Evolutionary conservation across 2,113 vertebrate species (phyloP).

Genomic region (Toxotes chatareus): DNA sequence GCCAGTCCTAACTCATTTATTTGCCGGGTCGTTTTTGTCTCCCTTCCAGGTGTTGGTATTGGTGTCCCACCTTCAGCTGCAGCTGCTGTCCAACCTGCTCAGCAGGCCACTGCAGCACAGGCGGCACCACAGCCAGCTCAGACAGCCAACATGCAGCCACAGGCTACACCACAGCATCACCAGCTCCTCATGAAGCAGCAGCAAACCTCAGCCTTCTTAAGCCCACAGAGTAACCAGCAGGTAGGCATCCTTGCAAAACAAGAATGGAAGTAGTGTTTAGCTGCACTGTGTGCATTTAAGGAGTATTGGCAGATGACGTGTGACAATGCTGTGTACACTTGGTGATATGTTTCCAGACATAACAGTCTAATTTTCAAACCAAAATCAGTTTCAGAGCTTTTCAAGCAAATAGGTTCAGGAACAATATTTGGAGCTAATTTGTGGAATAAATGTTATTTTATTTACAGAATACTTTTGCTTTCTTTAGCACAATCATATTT

Average conservation of each 20-base stretch:
- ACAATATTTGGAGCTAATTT: neutral
- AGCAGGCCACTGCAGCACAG: constrained; percentile 79
- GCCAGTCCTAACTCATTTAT: neutral
- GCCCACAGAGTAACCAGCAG: constrained; percentile 86
- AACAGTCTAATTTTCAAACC: neutral
- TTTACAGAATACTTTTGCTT: neutral
- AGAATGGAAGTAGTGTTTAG: neutral
- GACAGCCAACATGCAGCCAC: constrained; percentile 80
- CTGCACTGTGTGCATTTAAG: neutral
- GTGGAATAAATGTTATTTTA: neutral
- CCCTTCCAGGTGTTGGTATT: constrained; percentile 57
- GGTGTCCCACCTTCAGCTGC: constrained; percentile 61
- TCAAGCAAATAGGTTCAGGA: neutral
- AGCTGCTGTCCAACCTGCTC: constrained; percentile 77
- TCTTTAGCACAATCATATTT: neutral
- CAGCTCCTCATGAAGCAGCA: constrained; percentile 92
- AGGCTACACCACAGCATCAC: constrained; percentile 90
- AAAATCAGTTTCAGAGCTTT: neutral
- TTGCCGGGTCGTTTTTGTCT: neutral
- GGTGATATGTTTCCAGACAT: too few relatives aligned
- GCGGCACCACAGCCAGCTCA: constrained; percentile 75
- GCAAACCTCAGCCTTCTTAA: constrained; percentile 67
- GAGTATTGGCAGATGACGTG: neutral
- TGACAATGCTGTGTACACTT: neutral
- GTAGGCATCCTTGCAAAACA: constrained; percentile 55